Conservation (phyloP, 2,113 vertebrate species). For the Callipepla californica region DNA sequence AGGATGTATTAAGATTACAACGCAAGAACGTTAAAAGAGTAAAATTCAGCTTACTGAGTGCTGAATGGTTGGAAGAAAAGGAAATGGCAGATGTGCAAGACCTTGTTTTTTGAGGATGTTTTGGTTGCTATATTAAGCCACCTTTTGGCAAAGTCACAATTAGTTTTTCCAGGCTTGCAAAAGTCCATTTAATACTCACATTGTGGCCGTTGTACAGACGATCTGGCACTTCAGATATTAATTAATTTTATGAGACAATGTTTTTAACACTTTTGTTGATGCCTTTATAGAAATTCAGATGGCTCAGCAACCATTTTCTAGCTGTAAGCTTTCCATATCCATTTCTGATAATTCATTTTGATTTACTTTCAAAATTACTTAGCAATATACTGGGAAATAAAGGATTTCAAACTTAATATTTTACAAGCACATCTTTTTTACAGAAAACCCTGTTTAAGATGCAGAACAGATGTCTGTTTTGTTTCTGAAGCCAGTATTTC, state of each 20-base stretch:
- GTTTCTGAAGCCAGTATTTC: conserved; percentile 13
- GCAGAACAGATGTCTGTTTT: neutral
- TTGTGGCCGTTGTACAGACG: conserved; percentile 20
- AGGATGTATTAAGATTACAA: conserved; percentile 2
- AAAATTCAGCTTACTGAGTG: conserved; percentile 23
- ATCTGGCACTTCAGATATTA: conserved; percentile 22
- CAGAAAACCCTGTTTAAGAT: neutral
- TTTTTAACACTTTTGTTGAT: conserved; percentile 51
- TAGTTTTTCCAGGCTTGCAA: conserved; percentile 22
- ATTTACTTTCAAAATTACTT: conserved; percentile 38
- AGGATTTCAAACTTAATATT: conserved; percentile 37
- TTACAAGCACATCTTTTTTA: conserved; percentile 55
- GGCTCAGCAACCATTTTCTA: conserved; percentile 33
- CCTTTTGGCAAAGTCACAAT: conserved; percentile 36
- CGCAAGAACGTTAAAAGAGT: neutral
- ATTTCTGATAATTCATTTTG: conserved; percentile 44
- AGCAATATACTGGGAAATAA: conserved; percentile 66
- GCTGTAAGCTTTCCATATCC: conserved; percentile 42
- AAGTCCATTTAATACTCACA: neutral
- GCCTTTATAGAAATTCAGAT: conserved; percentile 31
- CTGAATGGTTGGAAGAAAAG: conserved; percentile 16
- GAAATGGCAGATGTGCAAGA: conserved; percentile 30
- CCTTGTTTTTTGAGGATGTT: conserved; percentile 11
- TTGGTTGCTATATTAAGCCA: conserved; percentile 4
- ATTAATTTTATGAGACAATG: neutral